Conservation (phyloP, 2,888 invertebrate genomes). For the Xanthorhoe designata region DNA sequence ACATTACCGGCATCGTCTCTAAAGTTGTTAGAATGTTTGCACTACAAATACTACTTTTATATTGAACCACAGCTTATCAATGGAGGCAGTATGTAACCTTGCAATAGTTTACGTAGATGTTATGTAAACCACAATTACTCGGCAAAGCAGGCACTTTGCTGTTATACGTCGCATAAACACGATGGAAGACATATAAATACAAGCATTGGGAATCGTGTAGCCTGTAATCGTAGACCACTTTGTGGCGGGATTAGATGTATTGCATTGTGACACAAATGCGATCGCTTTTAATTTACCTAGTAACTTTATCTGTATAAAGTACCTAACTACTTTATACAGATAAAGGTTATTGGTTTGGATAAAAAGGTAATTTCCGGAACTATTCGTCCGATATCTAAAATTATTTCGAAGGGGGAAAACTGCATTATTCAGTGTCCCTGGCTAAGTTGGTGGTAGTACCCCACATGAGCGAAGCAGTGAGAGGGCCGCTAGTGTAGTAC, state of each 20-base stretch:
- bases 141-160: slow-evolving; percentile 22
- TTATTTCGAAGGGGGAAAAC: no score
- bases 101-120: slow-evolving; percentile 34
- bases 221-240: slow-evolving; percentile 29
- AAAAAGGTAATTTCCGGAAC: no score
- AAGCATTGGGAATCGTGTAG: slow-evolving; percentile 30
- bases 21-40: neutral
- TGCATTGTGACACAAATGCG: neutral
- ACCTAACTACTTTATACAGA: no score
- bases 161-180: slow-evolving; percentile 14
- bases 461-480: no score
- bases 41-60: neutral
- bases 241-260: slow-evolving; percentile 19
- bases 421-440: no score
- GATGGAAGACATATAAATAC: slow-evolving; percentile 37
- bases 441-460: no score
- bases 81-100: slow-evolving; percentile 25
- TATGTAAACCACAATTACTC: slow-evolving; percentile 40
- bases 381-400: no score
- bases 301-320: neutral
- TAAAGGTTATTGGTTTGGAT: no score
- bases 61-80: slow-evolving; percentile 19
- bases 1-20: neutral
- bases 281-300: neutral
- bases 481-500: no score